A percentile compares a stretch with the other conserved stretches of the same genome.
Conservation (phyloP, 2,797 vertebrate genomes). For the Syndactyla subalaris region DNA sequence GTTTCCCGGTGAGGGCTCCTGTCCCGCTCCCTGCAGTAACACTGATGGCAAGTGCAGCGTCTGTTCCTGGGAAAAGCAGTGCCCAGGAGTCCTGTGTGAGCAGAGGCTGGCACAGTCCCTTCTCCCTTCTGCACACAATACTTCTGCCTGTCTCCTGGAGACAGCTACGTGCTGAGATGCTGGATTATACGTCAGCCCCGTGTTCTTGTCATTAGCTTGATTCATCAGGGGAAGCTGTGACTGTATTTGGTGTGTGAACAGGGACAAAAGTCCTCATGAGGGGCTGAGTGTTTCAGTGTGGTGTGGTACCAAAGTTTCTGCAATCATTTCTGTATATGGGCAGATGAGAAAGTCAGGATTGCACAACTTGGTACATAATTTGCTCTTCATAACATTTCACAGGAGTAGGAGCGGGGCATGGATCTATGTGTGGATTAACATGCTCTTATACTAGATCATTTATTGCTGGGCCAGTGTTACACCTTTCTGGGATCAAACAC, state of each 20-base stretch:
- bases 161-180: not conserved
- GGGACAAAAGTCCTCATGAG: not conserved
- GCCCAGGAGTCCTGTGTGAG: not conserved
- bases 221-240: not conserved
- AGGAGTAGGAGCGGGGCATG: not conserved
- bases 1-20: not conserved
- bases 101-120: not conserved
- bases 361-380: not conserved
- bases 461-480: not conserved
- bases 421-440: not conserved
- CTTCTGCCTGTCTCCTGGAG: not conserved
- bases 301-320: not conserved
- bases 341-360: not conserved
- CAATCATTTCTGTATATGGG: not conserved
- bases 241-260: not conserved
- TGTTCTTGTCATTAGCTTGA: not conserved
- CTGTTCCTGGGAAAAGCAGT: not conserved
- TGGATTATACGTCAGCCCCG: not conserved
- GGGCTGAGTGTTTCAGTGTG: not conserved
- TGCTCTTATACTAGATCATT: not conserved
- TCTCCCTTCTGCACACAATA: not conserved
- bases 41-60: not conserved
- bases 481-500: not conserved
- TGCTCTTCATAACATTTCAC: not conserved
- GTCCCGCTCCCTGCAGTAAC: not conserved